Conservation (phyloP, 2,113 vertebrate genomes). For the Promerops cafer region DNA sequence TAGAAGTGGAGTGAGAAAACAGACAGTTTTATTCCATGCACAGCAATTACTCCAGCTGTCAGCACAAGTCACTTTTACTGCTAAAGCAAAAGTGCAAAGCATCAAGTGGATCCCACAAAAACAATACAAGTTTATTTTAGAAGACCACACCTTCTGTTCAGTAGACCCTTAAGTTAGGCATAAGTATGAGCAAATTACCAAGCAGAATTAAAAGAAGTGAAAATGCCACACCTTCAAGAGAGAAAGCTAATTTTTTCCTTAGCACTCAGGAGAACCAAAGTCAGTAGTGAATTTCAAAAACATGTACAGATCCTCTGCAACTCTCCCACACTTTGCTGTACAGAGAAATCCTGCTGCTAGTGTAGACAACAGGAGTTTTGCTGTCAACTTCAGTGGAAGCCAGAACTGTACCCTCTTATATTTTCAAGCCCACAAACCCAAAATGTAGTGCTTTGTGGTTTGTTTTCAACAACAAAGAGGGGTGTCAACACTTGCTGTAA, state of each 20-base stretch:
- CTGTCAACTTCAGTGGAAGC: not conserved
- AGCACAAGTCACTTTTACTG: constrained; percentile 20
- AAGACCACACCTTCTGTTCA: not conserved
- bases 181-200: not conserved
- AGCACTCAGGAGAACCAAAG: not conserved
- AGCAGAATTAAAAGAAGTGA: not conserved
- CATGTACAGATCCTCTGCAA: not conserved
- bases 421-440: not conserved
- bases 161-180: not conserved
- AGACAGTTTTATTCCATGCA: not conserved
- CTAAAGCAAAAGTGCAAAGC: not conserved
- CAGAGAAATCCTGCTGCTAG: not conserved
- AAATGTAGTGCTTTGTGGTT: not conserved
- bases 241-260: not conserved
- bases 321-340: not conserved
- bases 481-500: not conserved
- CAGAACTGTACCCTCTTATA: not conserved
- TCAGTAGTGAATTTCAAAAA: not conserved
- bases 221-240: not conserved
- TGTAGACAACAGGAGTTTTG: not conserved
- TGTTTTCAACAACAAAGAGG: not conserved
- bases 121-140: not conserved
- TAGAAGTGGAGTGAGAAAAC: not conserved
- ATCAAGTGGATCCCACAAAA: not conserved
- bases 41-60: constrained; percentile 15